Base-by-base conservation (phyloP, 2,797 vertebrate genomes). In the Acropternis orthonyx region DNA sequence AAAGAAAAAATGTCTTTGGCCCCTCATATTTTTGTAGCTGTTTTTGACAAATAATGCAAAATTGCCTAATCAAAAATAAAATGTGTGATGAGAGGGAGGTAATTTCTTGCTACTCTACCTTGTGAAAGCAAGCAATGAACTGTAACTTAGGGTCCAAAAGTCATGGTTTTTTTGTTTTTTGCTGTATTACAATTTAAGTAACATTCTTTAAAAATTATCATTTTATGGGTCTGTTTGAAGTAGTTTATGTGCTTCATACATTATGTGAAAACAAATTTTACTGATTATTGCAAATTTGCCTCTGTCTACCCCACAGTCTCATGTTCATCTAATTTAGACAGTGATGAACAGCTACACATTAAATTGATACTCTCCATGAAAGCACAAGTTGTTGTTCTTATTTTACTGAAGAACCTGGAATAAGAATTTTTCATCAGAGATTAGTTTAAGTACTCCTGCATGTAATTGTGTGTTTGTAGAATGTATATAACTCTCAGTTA, bases 261-360 rank as follows among this genome's bases (percentile, higher is more conserved):
- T 86, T 93, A 94, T 91, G 97, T 96, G 94, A 96, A 95, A 97
- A 86, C 58, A 19, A 39, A 78, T 97, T 96, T 97, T 97, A 76
- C 69, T 96, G 81, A 95, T 97, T 97, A 90, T 96, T 89, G 96
- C 96, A 92, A 65, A 14, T 93, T 79, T 83, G 30, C 23, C 74
- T 84, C 93, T 92, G 58, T 96, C 83, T 59, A 96, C 89, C 84
- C 80, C 87, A 66, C 44, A 94, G 88, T 92, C 88, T 96, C 84
- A 84, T 96, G 95, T 92, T 96, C 37, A 86, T 91, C 97, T 96
- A 95, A 95, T 97, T 97, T 96, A 97, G 95, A 94, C 91, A 96
- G 68, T 90, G 80, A 85, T 92, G 55, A 95, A 37, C 95, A 98
- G 89, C 94, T 97, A 85, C 79, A 96, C 92, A 58, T 96, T 94